phyloP scores from a whole-genome alignment of 2,113 vertebrate species.

The Triplophysa siluroides region DNA sequence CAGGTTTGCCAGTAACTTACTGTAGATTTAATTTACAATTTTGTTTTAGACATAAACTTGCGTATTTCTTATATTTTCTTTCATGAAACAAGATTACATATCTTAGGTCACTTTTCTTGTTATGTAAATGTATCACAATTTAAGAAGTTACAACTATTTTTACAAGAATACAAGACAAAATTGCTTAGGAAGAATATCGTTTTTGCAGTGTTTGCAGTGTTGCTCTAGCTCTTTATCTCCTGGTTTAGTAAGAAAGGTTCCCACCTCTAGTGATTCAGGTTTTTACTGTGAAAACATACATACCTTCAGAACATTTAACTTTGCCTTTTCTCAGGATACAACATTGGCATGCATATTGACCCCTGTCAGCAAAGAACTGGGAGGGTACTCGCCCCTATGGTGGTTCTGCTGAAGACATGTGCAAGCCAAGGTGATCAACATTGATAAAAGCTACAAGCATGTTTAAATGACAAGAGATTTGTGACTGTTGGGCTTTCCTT shows the following conservation, averaged over 20 bases:
- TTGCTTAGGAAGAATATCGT: background rate
- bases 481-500: slow-evolving; percentile 51
- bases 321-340: slow-evolving; percentile 63
- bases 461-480: slow-evolving; percentile 64
- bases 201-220: slow-evolving; percentile 63
- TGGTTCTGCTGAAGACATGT: slow-evolving; percentile 53
- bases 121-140: no score
- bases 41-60: no score
- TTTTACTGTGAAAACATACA: slow-evolving; percentile 51
- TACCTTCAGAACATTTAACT: slow-evolving; percentile 67
- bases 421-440: slow-evolving; percentile 69
- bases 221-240: slow-evolving; percentile 69
- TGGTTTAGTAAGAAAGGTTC: slow-evolving; percentile 43
- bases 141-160: no score
- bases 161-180: no score
- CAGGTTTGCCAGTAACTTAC: no score
- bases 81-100: no score
- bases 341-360: slow-evolving; percentile 61
- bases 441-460: slow-evolving; percentile 67
- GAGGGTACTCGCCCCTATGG: slow-evolving; percentile 43
- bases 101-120: no score
- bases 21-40: no score
- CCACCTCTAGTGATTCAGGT: slow-evolving; percentile 45
- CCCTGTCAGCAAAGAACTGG: slow-evolving; percentile 69
- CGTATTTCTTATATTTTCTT: no score